Evolutionary conservation across 2,113 vertebrate genomes (phyloP).

Genomic region (Puntigrus tetrazona): DNA sequence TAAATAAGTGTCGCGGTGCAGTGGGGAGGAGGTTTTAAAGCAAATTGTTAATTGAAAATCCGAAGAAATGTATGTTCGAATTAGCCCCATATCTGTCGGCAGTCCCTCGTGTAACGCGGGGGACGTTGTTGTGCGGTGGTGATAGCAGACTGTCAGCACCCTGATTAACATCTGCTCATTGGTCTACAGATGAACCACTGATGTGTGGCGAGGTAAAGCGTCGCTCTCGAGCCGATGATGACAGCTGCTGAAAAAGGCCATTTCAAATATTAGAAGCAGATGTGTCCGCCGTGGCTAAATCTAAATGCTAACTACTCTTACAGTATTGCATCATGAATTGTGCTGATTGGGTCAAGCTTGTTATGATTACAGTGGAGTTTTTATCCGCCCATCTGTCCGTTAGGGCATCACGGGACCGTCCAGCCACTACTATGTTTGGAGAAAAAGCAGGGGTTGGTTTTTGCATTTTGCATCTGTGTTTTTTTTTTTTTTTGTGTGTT

Average conservation of each 20-base stretch:
- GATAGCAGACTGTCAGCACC: constrained; percentile 59
- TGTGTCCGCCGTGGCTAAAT: constrained; percentile 60
- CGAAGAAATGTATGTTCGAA: not conserved
- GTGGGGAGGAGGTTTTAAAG: not conserved
- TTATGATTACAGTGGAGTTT: constrained; percentile 54
- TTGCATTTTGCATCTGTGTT: not conserved
- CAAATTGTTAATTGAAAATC: constrained; percentile 10
- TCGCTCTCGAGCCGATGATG: constrained; percentile 63
- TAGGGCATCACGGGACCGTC: not conserved
- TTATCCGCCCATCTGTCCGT: constrained; percentile 60
- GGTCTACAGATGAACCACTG: constrained; percentile 64
- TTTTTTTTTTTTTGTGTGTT: not conserved
- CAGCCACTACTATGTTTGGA: not conserved
- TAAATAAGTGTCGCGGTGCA: not conserved
- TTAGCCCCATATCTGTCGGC: constrained; percentile 12
- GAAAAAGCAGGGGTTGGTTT: not conserved
- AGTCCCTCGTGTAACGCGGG: constrained; percentile 32
- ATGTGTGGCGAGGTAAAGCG: constrained; percentile 66
- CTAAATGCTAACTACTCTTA: constrained; percentile 57
- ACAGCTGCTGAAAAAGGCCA: constrained; percentile 72
- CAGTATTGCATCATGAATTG: constrained; percentile 45
- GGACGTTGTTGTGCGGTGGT: constrained; percentile 47
- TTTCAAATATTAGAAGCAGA: constrained; percentile 71
- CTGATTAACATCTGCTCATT: constrained; percentile 62
- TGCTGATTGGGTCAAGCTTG: constrained; percentile 55